These are phyloP conservation scores for Chloropsis hardwickii DNA, from an alignment of 2,113 vertebrate species.

Conservation along the genomic window DNA sequence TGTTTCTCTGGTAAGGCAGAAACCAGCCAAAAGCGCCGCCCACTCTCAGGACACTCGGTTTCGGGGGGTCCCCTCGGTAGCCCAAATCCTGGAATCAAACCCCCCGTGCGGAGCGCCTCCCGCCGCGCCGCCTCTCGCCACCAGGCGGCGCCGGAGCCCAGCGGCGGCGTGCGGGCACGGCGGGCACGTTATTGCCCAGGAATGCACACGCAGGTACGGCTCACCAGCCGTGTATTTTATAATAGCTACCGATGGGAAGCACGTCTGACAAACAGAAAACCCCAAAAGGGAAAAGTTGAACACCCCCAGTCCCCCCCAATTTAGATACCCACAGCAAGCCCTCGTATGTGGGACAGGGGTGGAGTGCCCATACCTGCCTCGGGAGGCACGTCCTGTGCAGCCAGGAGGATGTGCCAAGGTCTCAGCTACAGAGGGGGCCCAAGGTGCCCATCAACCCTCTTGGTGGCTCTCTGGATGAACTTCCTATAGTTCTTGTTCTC, in stretches of 20 bases:
- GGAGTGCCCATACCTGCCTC: accelerated
- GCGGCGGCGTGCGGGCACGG: not conserved
- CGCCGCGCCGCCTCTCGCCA: not conserved
- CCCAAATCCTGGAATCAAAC: accelerated
- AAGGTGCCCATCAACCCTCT: accelerated
- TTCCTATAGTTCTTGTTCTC: not conserved
- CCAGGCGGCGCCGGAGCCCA: slow-evolving; percentile 41
- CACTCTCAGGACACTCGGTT: accelerated
- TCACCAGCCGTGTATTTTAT: accelerated
- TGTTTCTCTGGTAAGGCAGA: not conserved
- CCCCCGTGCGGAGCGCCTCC: not conserved
- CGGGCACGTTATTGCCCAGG: accelerated
- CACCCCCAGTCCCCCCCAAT: accelerated
- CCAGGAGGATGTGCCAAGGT: not conserved
- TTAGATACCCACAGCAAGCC: not conserved
- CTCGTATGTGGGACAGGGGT: not conserved
- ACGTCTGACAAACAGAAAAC: not conserved
- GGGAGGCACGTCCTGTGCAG: too few species aligned
- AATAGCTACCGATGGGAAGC: not conserved
- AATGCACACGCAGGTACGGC: accelerated
- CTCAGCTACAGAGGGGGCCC: too few species aligned
- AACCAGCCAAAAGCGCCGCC: not conserved
- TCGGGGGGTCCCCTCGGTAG: accelerated
- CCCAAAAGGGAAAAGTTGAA: not conserved
- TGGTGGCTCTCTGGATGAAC: not conserved